These are phyloP conservation scores for Dissostichus mawsoni DNA, from an alignment of 2,113 vertebrate genomes.

Conservation along the genomic window DNA sequence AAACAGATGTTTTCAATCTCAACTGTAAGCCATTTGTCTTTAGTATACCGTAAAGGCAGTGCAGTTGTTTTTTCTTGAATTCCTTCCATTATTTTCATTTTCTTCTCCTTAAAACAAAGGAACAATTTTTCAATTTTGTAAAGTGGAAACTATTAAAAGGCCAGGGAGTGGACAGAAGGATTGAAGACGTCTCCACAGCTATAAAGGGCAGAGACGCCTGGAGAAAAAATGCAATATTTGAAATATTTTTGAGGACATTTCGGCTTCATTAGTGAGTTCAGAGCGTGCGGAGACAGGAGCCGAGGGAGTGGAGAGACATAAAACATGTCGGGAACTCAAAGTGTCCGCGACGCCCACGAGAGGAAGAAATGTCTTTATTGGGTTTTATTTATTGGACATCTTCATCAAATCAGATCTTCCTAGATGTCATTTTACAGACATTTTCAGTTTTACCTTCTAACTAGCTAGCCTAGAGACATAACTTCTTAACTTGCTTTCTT, in stretches of 20 bases:
- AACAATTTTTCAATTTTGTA: too few relatives aligned
- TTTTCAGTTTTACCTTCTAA: not conserved
- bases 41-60: too few relatives aligned
- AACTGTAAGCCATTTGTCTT: not conserved
- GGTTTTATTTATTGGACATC: not conserved
- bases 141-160: slow-evolving; percentile 17
- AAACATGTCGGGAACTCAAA: slow-evolving; percentile 22
- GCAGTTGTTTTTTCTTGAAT: not conserved
- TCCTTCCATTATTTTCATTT: slow-evolving; percentile 24
- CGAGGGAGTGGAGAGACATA: slow-evolving; percentile 14
- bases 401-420: slow-evolving; percentile 1
- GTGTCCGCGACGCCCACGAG: not conserved
- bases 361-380: not conserved
- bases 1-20: not conserved
- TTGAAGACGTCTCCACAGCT: slow-evolving; percentile 18
- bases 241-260: slow-evolving; percentile 10
- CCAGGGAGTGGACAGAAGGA: slow-evolving; percentile 30
- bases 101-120: too few relatives aligned
- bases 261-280: slow-evolving; percentile 22
- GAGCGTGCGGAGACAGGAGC: not conserved
- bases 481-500: not conserved
- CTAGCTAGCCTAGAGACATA: not conserved
- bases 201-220: slow-evolving; percentile 18
- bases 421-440: not conserved
- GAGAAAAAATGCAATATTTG: slow-evolving; percentile 1